A percentile compares a stretch with the other conserved stretches of the same genome.
Evolutionary conservation across 1,140 invertebrate genomes (phyloP).

Genomic region (Drosophila jambulina): DNA sequence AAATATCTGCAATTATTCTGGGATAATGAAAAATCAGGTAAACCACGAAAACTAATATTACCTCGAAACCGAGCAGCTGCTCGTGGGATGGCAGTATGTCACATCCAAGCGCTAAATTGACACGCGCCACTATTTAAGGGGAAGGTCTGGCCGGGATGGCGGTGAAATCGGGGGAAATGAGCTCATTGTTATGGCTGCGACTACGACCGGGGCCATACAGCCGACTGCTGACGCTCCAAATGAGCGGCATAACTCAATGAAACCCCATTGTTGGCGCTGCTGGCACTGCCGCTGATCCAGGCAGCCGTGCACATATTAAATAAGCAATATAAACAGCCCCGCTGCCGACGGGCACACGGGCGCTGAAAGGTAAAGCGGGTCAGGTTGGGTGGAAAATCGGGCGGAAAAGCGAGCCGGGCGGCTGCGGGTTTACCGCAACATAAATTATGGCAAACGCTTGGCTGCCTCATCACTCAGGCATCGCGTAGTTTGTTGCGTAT

Average conservation of each 20-base stretch:
- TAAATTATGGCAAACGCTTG: slow-evolving; percentile 79
- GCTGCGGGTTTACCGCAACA: slow-evolving; percentile 71
- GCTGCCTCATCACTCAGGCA: slow-evolving; percentile 80
- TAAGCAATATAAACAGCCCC: slow-evolving; percentile 76
- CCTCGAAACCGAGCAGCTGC: slow-evolving; percentile 23
- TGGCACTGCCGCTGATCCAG: slow-evolving; percentile 54
- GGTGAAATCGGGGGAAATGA: slow-evolving; percentile 52
- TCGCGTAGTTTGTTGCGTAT: slow-evolving; percentile 74
- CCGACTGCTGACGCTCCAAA: slow-evolving; percentile 57
- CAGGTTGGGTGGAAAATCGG: slow-evolving; percentile 15
- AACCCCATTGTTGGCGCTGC: slow-evolving; percentile 65
- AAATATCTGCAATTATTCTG: neutral
- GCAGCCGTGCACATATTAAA: slow-evolving; percentile 79
- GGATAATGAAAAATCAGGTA: slow-evolving; percentile 9
- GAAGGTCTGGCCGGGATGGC: neutral
- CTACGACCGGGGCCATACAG: slow-evolving; percentile 30
- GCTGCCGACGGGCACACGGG: slow-evolving; percentile 4
- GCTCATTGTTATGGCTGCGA: slow-evolving; percentile 71
- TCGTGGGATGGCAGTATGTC: slow-evolving; percentile 51
- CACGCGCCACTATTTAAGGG: slow-evolving; percentile 76
- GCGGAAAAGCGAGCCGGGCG: slow-evolving; percentile 40
- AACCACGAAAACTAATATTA: slow-evolving; percentile 38
- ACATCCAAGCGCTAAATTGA: slow-evolving; percentile 68
- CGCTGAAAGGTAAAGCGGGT: slow-evolving; percentile 60
- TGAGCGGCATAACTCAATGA: slow-evolving; percentile 82